phyloP scores from a whole-genome alignment of 2,888 invertebrate species.

The Pterostichus niger region DNA sequence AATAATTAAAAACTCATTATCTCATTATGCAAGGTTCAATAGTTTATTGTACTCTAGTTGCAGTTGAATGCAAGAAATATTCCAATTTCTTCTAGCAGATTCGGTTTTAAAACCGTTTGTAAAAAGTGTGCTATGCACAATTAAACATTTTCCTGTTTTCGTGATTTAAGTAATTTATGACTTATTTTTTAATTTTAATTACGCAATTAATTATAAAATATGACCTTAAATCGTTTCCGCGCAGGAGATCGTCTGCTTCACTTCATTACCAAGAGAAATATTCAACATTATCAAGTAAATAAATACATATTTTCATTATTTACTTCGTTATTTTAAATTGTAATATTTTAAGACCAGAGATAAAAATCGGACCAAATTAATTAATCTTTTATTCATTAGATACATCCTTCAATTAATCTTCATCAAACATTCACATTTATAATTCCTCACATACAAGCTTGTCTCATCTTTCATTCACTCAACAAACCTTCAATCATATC shows the following conservation, averaged over 20 bases:
- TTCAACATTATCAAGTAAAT: background rate
- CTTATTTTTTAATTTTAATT: slow-evolving; percentile 36
- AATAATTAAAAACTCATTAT: slow-evolving; percentile 28
- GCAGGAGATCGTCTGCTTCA: slow-evolving; percentile 12
- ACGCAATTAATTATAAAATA: slow-evolving; percentile 39
- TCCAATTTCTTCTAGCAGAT: too few species aligned
- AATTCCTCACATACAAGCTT: too few species aligned
- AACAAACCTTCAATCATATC: background rate
- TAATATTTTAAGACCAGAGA: too few species aligned
- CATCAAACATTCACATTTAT: too few species aligned
- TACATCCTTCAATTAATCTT: too few species aligned
- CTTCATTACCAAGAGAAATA: slow-evolving; percentile 6
- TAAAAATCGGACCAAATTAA: too few species aligned
- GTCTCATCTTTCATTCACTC: too few species aligned
- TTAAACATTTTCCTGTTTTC: slow-evolving; percentile 37
- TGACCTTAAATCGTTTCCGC: slow-evolving; percentile 45
- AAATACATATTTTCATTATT: too few species aligned
- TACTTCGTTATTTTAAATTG: too few species aligned
- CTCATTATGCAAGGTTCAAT: slow-evolving; percentile 19
- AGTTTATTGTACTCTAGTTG: background rate
- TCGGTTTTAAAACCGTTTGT: background rate
- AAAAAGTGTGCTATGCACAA: slow-evolving; percentile 1
- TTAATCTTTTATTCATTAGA: too few species aligned
- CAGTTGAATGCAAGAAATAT: background rate
- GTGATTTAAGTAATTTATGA: slow-evolving; percentile 50